Conservation (phyloP, 1,140 invertebrate species). For the Armadillidium nasatum region DNA sequence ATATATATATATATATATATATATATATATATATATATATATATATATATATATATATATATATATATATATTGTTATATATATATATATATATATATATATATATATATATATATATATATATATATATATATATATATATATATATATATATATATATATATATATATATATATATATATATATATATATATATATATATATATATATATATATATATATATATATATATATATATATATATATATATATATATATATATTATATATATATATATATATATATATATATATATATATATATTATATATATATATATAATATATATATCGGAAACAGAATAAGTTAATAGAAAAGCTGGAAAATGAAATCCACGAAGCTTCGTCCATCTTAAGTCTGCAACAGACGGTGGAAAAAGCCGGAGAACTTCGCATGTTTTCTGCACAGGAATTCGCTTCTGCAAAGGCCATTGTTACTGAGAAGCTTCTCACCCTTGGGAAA, state of each 20-base stretch:
- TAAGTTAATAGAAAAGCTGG: not conserved
- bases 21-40: no score
- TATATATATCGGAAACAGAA: no score
- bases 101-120: slow-evolving; percentile 3
- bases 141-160: not conserved
- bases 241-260: not conserved
- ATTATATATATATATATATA: slow-evolving; percentile 14
- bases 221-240: slow-evolving; percentile 18
- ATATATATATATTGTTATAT: no score
- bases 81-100: no score
- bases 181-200: no score
- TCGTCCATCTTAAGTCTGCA: slow-evolving; percentile 10
- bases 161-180: no score
- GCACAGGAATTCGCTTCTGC: slow-evolving; percentile 23
- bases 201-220: not conserved
- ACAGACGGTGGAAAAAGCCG: slow-evolving; percentile 12
- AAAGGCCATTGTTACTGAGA: slow-evolving; percentile 24
- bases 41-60: no score
- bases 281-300: not conserved
- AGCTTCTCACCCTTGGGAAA: slow-evolving; percentile 22
- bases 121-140: slow-evolving; percentile 18
- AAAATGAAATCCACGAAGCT: not conserved
- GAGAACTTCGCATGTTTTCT: slow-evolving; percentile 21
- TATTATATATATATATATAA: not conserved
- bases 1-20: no score